Evolutionary conservation across 2,797 vertebrate genomes (phyloP).

Genomic region (Hydrophis major): DNA sequence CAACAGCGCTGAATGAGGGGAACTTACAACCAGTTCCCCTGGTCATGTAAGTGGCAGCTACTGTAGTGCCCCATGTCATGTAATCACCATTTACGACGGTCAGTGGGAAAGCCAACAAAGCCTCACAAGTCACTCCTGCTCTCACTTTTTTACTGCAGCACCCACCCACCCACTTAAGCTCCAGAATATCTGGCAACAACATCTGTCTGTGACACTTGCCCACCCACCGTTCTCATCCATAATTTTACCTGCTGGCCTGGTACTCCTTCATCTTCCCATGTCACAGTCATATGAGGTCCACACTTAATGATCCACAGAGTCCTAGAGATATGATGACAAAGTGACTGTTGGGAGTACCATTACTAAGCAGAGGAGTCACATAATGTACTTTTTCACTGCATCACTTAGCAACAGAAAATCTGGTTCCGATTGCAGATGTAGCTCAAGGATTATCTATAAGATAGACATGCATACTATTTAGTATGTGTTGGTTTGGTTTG

Average conservation of each 20-base stretch:
- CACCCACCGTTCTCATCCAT: neutral
- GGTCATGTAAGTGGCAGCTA: neutral
- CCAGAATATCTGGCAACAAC: neutral
- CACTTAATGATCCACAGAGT: neutral
- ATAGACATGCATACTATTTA: neutral
- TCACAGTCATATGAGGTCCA: neutral
- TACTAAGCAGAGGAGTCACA: neutral
- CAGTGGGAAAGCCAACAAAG: neutral
- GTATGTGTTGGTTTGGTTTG: neutral
- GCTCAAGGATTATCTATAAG: neutral
- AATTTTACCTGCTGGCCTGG: neutral
- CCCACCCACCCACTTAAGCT: neutral
- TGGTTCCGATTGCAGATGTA: neutral
- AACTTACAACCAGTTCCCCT: neutral
- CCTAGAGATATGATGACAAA: neutral
- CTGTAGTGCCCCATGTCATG: neutral
- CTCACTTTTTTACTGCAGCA: neutral
- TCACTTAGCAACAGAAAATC: neutral
- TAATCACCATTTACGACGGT: neutral
- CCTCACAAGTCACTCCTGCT: neutral
- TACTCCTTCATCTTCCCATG: neutral
- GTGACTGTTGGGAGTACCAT: neutral
- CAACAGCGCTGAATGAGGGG: neutral
- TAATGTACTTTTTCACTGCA: neutral
- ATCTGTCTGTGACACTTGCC: neutral